Evolutionary conservation across 2,888 invertebrate species (phyloP), one percentile per base, ranked within the genome.

Genomic region (Rhimphoctona megacephalus): DNA sequence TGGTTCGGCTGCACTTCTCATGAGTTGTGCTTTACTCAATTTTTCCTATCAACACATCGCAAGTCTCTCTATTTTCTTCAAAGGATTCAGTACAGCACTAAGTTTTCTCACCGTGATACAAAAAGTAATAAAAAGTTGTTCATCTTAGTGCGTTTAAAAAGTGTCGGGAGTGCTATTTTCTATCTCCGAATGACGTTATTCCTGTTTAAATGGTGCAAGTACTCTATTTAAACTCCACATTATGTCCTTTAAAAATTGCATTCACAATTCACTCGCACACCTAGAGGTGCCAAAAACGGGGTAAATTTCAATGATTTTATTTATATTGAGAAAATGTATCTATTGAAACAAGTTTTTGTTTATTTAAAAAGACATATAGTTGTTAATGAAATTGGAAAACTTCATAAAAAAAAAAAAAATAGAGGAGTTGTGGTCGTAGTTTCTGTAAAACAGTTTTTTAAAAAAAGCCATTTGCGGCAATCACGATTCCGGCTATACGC

Each of bases 41-140:
- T 87, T 87, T 39, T 69, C 83, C 17, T 36, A 74, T 19, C 52
- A 49, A 61, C 49, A 83, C 49, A 64, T 83, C 5, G 61, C 76
- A 25, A 77, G 67, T 36, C 61, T 87, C 33, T 22, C 57, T 36
- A 46, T 80, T 7, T 69, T 80, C 33, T 80, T 83, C 17, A 83
- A 80, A 64, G 82, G 80, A 25, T 46, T 87, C 67, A 79, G 84
- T 33, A 14, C 64, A 1, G 73, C 73, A 14, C 54, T 79, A 19
- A 84, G 81, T 39, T 81, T 67, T 22, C 54, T 57, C 30, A 78
- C 77, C 17, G 39, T 49, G 6, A 52, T 87, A 39, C 19, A 82
- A 39, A 81, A 84, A 69, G 86, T 87, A 78, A 43, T 54, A 17
- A 6, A 43, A 22, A 1, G 43, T 33, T 77, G 17, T 61, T 22